Evolutionary conservation across 2,888 invertebrate genomes (phyloP).

Genomic region (Hofmannophila pseudospretella): DNA sequence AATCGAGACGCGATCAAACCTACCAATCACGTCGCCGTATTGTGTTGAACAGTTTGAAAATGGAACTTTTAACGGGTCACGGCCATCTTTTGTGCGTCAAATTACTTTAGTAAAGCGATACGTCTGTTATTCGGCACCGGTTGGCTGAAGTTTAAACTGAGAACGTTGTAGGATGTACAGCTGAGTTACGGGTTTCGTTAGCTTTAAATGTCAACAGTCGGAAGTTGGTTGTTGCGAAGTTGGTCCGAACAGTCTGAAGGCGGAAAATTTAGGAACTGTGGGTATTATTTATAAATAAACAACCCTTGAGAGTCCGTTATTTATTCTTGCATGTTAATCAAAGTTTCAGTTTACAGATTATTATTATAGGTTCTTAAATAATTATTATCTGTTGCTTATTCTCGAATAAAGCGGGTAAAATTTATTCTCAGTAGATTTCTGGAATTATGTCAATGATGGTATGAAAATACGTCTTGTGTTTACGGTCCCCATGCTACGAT

Average conservation of each 20-base stretch:
- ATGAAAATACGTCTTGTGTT: no score
- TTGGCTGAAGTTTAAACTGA: slow-evolving; percentile 3
- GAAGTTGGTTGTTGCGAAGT: slow-evolving; percentile 3
- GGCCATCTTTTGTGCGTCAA: slow-evolving; percentile 19
- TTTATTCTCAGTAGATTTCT: no score
- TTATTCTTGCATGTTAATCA: no score
- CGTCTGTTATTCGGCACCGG: slow-evolving; percentile 17
- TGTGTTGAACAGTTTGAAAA: slow-evolving; percentile 19
- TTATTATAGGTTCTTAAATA: no score
- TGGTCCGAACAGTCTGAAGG: not conserved
- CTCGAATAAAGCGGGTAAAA: no score
- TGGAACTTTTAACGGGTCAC: slow-evolving; percentile 21
- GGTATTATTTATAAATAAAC: no score
- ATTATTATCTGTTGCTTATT: no score
- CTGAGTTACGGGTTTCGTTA: slow-evolving; percentile 18
- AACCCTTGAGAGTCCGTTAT: no score
- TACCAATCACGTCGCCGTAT: slow-evolving; percentile 17
- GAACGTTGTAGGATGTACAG: slow-evolving; percentile 11
- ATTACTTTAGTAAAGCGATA: slow-evolving; percentile 17
- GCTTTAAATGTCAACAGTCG: slow-evolving; percentile 16
- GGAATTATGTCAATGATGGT: no score
- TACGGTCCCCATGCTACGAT: no score
- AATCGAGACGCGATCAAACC: slow-evolving; percentile 20
- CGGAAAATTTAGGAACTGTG: no score
- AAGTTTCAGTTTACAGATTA: no score